Base-by-base conservation (phyloP, 2,888 invertebrate genomes). In the Sesia apiformis region DNA sequence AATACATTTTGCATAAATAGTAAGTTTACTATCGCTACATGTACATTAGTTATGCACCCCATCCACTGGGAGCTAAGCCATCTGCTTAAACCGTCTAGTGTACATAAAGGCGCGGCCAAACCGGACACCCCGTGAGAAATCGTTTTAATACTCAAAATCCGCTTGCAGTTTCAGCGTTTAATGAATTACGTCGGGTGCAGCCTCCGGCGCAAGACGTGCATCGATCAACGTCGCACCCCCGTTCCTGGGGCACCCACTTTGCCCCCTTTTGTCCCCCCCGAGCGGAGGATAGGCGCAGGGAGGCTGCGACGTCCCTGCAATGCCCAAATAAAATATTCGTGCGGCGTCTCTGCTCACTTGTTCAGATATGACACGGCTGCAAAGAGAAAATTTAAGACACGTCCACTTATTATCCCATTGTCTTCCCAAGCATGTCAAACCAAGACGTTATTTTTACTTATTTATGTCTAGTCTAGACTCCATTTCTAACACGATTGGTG, bases 161-260 rank as follows among this genome's bases (percentile, higher is more conserved):
- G 85, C 84, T 81, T 83, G 84, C 84, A 88, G 87, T 84, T 86
- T 85, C 85, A 87, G 76, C 85, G 84, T 88, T 88, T 89, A 89
- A 89, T 89, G 88, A 89, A 89, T 89, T 88, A 89, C 88, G 86
- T 85, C 81, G 88, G 85, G 80, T 85, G 88, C 90, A 87, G 87
- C 86, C 89, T 86, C 90, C 86, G 90, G 90, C 90, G 90, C 91
- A 91, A 91, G 91, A 91, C 91, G 91, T 90, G 90, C 91, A 91
- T 91, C 91, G 91, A 91, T 91, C 91, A 91, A 91, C 90, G 90
- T 90, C 91, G 85, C 81, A 81, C 83, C 61, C 62, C 66, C 67
- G 65, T 63, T 54, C 63, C 64, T 58, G 56, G 59, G 66, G 67
- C 67, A 71, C 62, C 63, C 60, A 8, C 40, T 39, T 52, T 4